phyloP scores from a whole-genome alignment of 1,140 invertebrate genomes.

The Drosophila orosa region DNA sequence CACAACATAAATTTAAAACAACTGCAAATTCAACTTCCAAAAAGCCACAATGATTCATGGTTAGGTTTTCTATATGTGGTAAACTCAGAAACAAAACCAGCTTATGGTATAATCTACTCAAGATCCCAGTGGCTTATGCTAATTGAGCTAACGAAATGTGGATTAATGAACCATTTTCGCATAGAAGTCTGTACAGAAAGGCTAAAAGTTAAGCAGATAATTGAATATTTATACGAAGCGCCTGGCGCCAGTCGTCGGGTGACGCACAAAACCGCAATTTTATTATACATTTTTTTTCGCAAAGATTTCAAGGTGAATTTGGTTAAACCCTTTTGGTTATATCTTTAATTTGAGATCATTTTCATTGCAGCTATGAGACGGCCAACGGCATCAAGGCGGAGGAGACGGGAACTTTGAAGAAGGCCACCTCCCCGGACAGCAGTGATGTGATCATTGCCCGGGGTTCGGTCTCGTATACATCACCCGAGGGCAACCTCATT shows the following conservation, averaged over 20 bases:
- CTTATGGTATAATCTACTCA: constrained; percentile 29
- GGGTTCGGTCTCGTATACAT: constrained; percentile 92
- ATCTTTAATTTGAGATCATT: constrained; percentile 6
- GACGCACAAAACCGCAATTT: constrained; percentile 25
- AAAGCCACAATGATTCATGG: constrained; percentile 4
- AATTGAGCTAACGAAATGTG: constrained; percentile 42
- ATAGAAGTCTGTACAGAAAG: constrained; percentile 47
- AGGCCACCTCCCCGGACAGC: constrained; percentile 86
- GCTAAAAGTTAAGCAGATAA: constrained; percentile 56
- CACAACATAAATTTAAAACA: background rate
- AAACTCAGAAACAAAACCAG: constrained; percentile 5
- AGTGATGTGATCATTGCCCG: constrained; percentile 88
- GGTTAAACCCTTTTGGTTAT: constrained; percentile 22
- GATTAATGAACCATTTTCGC: constrained; percentile 51
- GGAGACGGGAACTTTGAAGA: constrained; percentile 88
- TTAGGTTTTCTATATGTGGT: background rate
- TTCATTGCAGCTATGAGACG: constrained; percentile 88
- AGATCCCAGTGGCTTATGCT: constrained; percentile 33
- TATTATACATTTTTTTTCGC: constrained; percentile 15
- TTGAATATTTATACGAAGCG: constrained; percentile 40
- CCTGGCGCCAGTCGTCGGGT: constrained; percentile 50
- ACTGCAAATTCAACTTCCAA: background rate
- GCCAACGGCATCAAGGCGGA: constrained; percentile 90
- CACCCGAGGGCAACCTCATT: constrained; percentile 91
- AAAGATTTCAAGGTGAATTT: constrained; percentile 57